phyloP scores from a whole-genome alignment of 2,797 vertebrate species.

The Alca torda region DNA sequence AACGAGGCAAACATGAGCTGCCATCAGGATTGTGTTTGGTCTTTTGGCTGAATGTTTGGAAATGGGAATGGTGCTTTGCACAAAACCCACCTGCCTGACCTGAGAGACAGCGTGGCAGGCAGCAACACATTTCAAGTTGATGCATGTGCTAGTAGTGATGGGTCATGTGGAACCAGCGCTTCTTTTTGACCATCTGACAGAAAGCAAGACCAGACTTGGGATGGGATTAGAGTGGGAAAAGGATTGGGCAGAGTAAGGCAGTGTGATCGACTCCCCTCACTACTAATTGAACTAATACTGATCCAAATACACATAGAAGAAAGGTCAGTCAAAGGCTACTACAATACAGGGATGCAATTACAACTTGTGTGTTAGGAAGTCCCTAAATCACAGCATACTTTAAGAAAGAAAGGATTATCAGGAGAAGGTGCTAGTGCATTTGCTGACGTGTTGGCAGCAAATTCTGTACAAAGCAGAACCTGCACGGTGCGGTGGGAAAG shows the following conservation, averaged over 20 bases:
- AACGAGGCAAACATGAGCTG: not conserved
- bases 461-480: not conserved
- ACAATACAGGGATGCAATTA: not conserved
- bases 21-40: not conserved
- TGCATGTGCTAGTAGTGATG: not conserved
- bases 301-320: not conserved
- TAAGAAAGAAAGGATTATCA: not conserved
- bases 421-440: not conserved
- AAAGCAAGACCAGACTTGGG: not conserved
- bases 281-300: not conserved
- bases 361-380: not conserved
- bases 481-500: not conserved
- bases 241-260: not conserved
- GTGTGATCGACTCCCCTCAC: not conserved
- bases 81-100: not conserved
- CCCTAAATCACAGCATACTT: not conserved
- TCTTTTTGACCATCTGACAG: not conserved
- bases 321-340: not conserved
- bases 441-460: not conserved
- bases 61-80: not conserved
- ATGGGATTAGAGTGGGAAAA: not conserved
- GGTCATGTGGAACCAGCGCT: not conserved
- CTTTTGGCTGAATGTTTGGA: not conserved
- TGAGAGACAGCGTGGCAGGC: not conserved
- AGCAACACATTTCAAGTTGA: not conserved